Evolutionary conservation across 2,113 vertebrate genomes (phyloP).

Genomic region (Cheilinus undulatus): DNA sequence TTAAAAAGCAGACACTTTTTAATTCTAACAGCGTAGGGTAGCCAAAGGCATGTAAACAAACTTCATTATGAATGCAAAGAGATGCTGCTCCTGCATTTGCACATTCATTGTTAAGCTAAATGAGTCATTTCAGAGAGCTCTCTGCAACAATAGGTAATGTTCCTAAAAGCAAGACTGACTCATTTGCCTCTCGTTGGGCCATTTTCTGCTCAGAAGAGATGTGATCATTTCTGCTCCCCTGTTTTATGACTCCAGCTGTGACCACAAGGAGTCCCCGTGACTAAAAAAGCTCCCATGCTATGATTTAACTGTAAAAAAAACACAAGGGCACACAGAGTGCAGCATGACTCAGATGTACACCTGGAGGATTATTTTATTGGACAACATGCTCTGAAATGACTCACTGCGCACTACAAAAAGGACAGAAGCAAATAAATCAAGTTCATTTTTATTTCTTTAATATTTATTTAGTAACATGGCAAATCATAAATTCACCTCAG

Average conservation of each 20-base stretch:
- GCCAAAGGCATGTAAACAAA: slow-evolving; percentile 24
- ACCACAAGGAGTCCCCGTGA: slow-evolving; percentile 44
- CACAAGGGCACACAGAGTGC: slow-evolving; percentile 9
- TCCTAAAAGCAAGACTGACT: slow-evolving; percentile 26
- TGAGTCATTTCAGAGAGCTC: slow-evolving; percentile 33
- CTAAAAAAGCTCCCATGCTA: background rate
- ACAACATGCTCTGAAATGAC: slow-evolving; percentile 3
- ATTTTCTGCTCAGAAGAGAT: slow-evolving; percentile 17
- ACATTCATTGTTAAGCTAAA: slow-evolving; percentile 16
- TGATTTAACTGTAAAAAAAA: background rate
- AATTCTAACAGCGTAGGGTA: background rate
- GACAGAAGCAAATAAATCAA: background rate
- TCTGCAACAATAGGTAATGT: slow-evolving; percentile 40
- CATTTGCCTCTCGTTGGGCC: slow-evolving; percentile 33
- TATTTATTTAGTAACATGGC: background rate
- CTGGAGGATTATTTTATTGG: slow-evolving; percentile 29
- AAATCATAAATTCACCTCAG: background rate
- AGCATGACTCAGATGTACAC: slow-evolving; percentile 37
- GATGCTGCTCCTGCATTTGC: slow-evolving; percentile 13
- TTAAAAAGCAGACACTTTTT: slow-evolving; percentile 1
- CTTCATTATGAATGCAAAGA: slow-evolving; percentile 31
- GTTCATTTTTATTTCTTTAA: background rate
- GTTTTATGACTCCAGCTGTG: background rate
- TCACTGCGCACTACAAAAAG: background rate
- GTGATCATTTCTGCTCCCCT: slow-evolving; percentile 1